Percentiles rank a stretch among this genome's conserved stretches.
phyloP scores from a whole-genome alignment of 2,888 invertebrate genomes.

The Anagyrus pseudococci region DNA sequence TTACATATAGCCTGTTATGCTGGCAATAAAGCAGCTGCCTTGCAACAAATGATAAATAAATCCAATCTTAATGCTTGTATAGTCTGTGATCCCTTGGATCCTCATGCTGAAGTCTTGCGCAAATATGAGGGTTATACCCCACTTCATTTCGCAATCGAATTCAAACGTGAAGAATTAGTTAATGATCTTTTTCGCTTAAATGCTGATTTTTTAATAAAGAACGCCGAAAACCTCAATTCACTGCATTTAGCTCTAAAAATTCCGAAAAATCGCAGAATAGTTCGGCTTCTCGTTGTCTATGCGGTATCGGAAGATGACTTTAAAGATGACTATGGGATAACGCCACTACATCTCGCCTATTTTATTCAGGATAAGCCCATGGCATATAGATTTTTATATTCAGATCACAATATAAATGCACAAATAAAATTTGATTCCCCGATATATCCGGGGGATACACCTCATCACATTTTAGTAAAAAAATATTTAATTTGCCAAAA shows the following conservation, averaged over 20 bases:
- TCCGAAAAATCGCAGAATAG: not conserved
- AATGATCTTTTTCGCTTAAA: not conserved
- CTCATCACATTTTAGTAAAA: not conserved
- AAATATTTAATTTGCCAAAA: not conserved
- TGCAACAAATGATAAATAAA: not conserved
- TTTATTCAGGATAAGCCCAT: not conserved
- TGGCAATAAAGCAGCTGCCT: not conserved
- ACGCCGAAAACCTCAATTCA: not conserved
- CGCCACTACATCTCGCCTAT: not conserved
- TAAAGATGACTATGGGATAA: not conserved
- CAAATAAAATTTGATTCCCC: conserved; percentile 4
- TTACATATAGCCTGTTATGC: conserved; percentile 7
- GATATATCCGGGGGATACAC: conserved; percentile 1
- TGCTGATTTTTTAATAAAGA: not conserved
- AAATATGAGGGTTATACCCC: not conserved
- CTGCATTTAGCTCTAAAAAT: not conserved
- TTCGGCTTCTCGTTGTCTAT: not conserved
- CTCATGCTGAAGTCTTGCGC: too few species aligned
- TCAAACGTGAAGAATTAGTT: not conserved
- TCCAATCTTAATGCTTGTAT: too few species aligned
- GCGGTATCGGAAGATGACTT: not conserved
- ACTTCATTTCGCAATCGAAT: not conserved
- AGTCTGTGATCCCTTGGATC: not conserved
- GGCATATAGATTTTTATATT: not conserved
- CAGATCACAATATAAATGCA: not conserved